phyloP scores from a whole-genome alignment of 1,140 invertebrate genomes.

The Hyles vespertilio region DNA sequence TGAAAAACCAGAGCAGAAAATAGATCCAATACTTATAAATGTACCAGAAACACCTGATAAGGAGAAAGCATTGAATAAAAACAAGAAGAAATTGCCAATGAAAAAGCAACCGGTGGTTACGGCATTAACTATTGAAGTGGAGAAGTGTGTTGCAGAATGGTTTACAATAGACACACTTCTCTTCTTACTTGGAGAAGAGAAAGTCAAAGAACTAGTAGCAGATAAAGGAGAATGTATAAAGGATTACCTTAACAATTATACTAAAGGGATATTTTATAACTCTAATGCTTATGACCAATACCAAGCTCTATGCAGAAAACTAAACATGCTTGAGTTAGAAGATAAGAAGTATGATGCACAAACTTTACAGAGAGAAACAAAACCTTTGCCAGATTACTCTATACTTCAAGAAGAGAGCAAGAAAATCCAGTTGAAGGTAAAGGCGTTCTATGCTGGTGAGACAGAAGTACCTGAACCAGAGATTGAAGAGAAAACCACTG shows the following conservation, averaged over 20 bases:
- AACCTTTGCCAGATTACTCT: slow-evolving; percentile 77
- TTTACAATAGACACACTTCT: slow-evolving; percentile 77
- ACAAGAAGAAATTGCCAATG: slow-evolving; percentile 29
- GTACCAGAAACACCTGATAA: slow-evolving; percentile 9
- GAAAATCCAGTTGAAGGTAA: slow-evolving; percentile 76
- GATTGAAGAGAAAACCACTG: slow-evolving; percentile 30
- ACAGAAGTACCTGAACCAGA: slow-evolving; percentile 50
- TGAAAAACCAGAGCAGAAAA: slow-evolving; percentile 55
- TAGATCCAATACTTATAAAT: slow-evolving; percentile 52
- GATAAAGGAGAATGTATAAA: slow-evolving; percentile 75
- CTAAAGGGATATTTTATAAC: slow-evolving; percentile 58
- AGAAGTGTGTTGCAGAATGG: slow-evolving; percentile 77
- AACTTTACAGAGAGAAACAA: slow-evolving; percentile 54
- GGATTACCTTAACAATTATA: slow-evolving; percentile 73
- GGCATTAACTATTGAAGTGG: slow-evolving; percentile 63
- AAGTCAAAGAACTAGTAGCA: slow-evolving; percentile 74
- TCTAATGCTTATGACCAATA: slow-evolving; percentile 73
- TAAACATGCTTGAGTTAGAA: slow-evolving; percentile 76
- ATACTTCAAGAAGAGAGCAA: slow-evolving; percentile 77
- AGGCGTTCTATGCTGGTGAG: slow-evolving; percentile 72
- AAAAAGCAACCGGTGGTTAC: slow-evolving; percentile 52
- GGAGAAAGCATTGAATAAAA: slow-evolving; percentile 5
- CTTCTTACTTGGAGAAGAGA: slow-evolving; percentile 76
- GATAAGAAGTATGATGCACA: slow-evolving; percentile 71
- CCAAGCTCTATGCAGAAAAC: slow-evolving; percentile 73